phyloP scores from a whole-genome alignment of 2,797 vertebrate species.

The Sebastes jordani region DNA sequence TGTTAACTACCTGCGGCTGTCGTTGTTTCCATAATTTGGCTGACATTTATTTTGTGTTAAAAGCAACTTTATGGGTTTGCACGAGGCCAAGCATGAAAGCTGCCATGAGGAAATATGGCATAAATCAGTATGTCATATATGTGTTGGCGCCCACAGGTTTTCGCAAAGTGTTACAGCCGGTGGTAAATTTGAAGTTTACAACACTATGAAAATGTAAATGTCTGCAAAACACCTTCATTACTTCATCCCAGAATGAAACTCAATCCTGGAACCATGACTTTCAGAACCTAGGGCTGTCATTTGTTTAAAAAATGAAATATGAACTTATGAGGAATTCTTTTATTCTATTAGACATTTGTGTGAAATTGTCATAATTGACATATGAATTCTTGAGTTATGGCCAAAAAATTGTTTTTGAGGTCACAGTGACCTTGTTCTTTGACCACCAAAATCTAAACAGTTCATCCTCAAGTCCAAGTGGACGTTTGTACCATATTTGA shows the following conservation, averaged over 20 bases:
- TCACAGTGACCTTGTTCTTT: no score
- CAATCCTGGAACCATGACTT: not conserved
- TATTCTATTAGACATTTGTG: no score
- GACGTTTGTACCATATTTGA: no score
- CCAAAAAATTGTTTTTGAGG: no score
- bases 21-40: constrained; percentile 65
- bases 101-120: constrained; percentile 19
- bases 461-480: no score
- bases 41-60: constrained; percentile 57
- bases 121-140: constrained; percentile 50
- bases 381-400: no score
- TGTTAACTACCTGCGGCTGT: constrained; percentile 59
- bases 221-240: constrained; percentile 6
- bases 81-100: constrained; percentile 54
- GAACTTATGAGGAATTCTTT: not conserved
- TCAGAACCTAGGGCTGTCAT: not conserved
- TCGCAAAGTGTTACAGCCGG: constrained; percentile 35
- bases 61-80: constrained; percentile 64
- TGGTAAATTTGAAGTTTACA: constrained; percentile 38
- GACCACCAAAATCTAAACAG: no score
- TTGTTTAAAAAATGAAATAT: not conserved
- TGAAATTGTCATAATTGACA: no score
- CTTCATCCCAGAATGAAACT: not conserved
- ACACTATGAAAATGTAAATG: constrained; percentile 33
- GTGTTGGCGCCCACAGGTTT: constrained; percentile 26